Conservation (phyloP, 2,888 invertebrate species). For the Lepidochrysops patricia region DNA sequence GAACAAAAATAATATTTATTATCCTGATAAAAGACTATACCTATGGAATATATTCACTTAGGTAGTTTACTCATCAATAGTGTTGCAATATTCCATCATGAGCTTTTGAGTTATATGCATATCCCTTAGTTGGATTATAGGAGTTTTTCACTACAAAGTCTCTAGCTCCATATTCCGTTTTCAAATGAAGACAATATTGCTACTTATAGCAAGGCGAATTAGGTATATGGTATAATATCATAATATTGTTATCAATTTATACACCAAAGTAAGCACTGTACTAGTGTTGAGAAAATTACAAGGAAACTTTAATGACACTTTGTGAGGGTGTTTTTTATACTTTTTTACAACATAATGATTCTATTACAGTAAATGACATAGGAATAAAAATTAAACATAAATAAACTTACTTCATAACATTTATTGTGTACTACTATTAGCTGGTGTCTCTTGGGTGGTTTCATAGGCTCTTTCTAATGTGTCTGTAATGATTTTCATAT, state of each 20-base stretch:
- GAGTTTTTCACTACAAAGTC: not conserved
- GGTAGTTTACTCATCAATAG: not conserved
- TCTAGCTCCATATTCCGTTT: not conserved
- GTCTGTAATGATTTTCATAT: slow-evolving; percentile 93
- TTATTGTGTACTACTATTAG: slow-evolving; percentile 36
- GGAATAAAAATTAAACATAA: not conserved
- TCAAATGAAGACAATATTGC: not conserved
- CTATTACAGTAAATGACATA: not conserved
- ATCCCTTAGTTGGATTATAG: not conserved
- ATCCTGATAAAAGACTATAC: too few relatives aligned
- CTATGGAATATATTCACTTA: not conserved
- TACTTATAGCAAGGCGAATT: too few relatives aligned
- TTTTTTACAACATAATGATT: too few relatives aligned
- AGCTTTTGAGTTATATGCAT: not conserved
- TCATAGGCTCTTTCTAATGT: slow-evolving; percentile 96
- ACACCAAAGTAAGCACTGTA: too few relatives aligned
- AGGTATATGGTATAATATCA: too few relatives aligned
- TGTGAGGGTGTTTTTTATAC: too few relatives aligned
- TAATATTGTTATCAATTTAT: not conserved
- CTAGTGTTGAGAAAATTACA: too few relatives aligned
- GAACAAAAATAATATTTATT: too few relatives aligned
- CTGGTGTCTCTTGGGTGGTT: slow-evolving; percentile 67
- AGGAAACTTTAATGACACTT: too few relatives aligned
- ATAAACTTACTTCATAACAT: slow-evolving; percentile 1
- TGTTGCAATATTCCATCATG: not conserved